phyloP scores from a whole-genome alignment of 2,888 invertebrate genomes.

The Drosophila affinis region DNA sequence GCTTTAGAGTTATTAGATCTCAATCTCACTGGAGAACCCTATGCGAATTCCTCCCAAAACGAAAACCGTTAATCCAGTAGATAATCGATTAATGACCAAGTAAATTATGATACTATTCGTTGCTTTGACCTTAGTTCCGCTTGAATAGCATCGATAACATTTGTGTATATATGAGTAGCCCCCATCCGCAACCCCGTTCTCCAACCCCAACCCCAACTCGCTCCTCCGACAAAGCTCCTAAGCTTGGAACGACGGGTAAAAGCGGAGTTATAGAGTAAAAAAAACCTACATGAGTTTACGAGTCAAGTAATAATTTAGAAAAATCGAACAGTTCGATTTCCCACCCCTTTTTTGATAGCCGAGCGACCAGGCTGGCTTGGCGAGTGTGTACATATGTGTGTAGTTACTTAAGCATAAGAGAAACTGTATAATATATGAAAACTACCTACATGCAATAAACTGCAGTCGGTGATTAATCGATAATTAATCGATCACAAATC shows the following conservation, averaged over 20 bases:
- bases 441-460: constrained; percentile 26
- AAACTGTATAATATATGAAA: constrained; percentile 63
- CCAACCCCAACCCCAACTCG: constrained; percentile 1
- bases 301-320: constrained; percentile 62
- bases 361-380: constrained; percentile 4
- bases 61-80: constrained; percentile 9
- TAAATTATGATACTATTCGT: constrained; percentile 36
- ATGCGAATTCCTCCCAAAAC: not conserved
- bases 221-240: constrained; percentile 67
- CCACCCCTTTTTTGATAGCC: not conserved
- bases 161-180: constrained; percentile 65
- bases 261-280: constrained; percentile 32
- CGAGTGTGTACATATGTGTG: constrained; percentile 62
- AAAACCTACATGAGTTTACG: constrained; percentile 49
- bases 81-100: constrained; percentile 56
- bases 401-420: constrained; percentile 57
- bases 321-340: constrained; percentile 24
- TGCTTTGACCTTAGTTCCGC: constrained; percentile 36
- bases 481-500: constrained; percentile 14
- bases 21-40: constrained; percentile 4
- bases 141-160: constrained; percentile 35
- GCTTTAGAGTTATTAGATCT: not conserved
- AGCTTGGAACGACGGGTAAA: constrained; percentile 66
- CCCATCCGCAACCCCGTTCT: constrained; percentile 16
- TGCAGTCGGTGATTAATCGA: not conserved